phyloP scores from a whole-genome alignment of 1,140 invertebrate genomes.

The Drosophila ohnishii region DNA sequence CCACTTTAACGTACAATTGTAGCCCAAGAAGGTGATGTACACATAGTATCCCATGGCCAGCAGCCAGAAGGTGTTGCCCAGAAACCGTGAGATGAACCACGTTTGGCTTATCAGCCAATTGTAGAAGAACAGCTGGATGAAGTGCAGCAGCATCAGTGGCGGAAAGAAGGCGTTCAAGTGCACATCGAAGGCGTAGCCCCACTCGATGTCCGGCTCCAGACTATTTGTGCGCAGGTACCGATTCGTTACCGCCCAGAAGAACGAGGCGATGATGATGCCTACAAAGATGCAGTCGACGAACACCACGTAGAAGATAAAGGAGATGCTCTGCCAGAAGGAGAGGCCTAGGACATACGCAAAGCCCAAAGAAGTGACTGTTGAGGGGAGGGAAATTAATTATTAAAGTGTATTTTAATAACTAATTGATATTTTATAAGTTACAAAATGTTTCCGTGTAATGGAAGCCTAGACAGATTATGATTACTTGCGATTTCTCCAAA shows the following conservation, averaged over 20 bases:
- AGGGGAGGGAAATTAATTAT: neutral
- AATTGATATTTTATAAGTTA: neutral
- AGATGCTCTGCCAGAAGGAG: slow-evolving; percentile 89
- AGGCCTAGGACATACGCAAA: slow-evolving; percentile 93
- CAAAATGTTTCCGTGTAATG: too few relatives aligned
- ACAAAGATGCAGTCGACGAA: slow-evolving; percentile 97
- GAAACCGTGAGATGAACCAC: slow-evolving; percentile 90
- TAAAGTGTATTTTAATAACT: neutral
- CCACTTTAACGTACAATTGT: slow-evolving; percentile 90
- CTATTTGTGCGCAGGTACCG: slow-evolving; percentile 91
- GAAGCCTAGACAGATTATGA: neutral
- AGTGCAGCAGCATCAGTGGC: slow-evolving; percentile 95
- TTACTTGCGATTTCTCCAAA: neutral
- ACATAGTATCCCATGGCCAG: slow-evolving; percentile 96
- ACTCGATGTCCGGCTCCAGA: slow-evolving; percentile 93
- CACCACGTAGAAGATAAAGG: slow-evolving; percentile 95
- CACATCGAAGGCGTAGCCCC: slow-evolving; percentile 99
- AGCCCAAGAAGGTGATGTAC: slow-evolving; percentile 99
- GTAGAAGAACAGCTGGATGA: slow-evolving; percentile 95
- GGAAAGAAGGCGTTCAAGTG: slow-evolving; percentile 99
- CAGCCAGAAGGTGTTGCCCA: slow-evolving; percentile 98
- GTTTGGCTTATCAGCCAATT: slow-evolving; percentile 90
- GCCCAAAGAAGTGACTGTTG: slow-evolving; percentile 93
- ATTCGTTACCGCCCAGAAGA: slow-evolving; percentile 94
- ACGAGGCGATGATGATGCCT: slow-evolving; percentile 94